Evolutionary conservation across 2,888 invertebrate species (phyloP).

Genomic region (Gari tellinella): DNA sequence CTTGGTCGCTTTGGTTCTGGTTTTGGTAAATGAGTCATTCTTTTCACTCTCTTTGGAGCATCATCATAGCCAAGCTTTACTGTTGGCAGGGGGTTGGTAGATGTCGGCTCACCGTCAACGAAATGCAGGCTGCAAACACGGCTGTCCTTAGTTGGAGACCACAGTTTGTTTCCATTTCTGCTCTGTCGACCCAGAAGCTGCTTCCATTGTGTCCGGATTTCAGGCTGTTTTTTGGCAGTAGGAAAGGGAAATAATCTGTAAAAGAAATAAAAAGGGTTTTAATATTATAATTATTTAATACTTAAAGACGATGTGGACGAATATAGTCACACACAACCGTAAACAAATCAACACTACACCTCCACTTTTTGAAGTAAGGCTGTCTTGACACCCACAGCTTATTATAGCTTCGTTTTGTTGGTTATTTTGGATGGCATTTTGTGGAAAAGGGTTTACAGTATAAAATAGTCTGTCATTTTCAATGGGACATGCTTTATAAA

Average conservation of each 20-base stretch:
- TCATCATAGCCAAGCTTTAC: constrained; percentile 35
- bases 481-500: no score
- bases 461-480: no score
- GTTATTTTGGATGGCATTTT: no score
- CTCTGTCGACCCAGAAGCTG: constrained; percentile 33
- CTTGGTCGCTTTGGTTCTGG: background rate
- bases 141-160: constrained; percentile 46
- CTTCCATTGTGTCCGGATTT: constrained; percentile 36
- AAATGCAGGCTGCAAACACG: constrained; percentile 47
- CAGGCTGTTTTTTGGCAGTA: constrained; percentile 16
- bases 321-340: no score
- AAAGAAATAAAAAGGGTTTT: background rate
- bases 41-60: constrained; percentile 27
- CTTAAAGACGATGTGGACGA: no score
- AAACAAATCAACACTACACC: no score
- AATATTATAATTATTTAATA: background rate
- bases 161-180: constrained; percentile 35
- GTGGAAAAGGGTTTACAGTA: no score
- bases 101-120: constrained; percentile 43
- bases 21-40: constrained; percentile 21
- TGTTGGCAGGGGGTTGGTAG: constrained; percentile 35
- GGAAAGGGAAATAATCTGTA: constrained; percentile 55
- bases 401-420: no score
- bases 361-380: no score
- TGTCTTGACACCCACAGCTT: no score